phyloP scores from a whole-genome alignment of 2,797 vertebrate genomes.

The Cryptoprocta ferox region DNA sequence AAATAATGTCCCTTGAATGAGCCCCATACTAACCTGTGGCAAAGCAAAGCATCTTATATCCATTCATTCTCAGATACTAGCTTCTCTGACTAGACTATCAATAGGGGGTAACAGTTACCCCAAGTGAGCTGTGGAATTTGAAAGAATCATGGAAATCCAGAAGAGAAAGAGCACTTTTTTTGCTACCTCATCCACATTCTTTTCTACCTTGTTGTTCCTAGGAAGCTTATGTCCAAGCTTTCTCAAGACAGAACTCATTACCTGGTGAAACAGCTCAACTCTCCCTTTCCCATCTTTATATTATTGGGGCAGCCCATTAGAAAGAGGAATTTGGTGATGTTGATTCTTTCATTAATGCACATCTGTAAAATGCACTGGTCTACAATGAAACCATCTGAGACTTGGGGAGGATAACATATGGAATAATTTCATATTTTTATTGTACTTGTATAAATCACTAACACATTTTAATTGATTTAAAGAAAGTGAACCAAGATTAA shows the following conservation, averaged over 20 bases:
- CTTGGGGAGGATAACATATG: neutral
- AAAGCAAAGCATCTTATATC: neutral
- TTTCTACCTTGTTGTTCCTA: neutral
- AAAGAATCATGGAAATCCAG: neutral
- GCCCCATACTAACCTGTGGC: neutral
- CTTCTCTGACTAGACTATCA: neutral
- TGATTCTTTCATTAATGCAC: neutral
- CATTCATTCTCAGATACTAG: neutral
- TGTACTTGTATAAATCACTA: slow-evolving; percentile 27
- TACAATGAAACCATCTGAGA: neutral
- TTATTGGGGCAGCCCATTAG: neutral
- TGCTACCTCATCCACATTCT: neutral
- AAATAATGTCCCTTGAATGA: neutral
- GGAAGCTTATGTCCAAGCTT: neutral
- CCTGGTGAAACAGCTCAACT: neutral
- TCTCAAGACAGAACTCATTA: neutral
- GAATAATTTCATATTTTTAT: slow-evolving; percentile 17
- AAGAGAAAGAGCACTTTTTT: neutral
- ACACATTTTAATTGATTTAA: slow-evolving; percentile 33
- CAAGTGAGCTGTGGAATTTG: neutral
- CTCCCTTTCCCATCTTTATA: neutral
- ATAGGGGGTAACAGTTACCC: neutral
- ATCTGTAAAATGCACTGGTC: slow-evolving; percentile 3
- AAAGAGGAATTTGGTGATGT: neutral
- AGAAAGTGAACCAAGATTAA: neutral